phyloP scores from a whole-genome alignment of 2,797 vertebrate species.

The Falco columbarius region DNA sequence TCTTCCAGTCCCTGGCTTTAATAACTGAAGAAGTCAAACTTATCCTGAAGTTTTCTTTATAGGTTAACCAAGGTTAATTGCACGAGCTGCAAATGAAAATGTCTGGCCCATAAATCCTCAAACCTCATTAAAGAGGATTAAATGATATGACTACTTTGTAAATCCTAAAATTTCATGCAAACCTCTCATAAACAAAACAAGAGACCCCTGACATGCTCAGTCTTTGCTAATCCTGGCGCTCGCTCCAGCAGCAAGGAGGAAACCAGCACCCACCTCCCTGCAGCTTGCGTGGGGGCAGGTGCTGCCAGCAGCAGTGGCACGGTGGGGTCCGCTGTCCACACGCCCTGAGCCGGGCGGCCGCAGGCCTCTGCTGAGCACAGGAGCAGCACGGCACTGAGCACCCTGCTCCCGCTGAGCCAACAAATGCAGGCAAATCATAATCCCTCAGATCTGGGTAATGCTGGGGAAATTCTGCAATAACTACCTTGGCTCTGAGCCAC shows the following conservation, averaged over 20 bases:
- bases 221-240: not conserved
- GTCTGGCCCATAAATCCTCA: slow-evolving; percentile 36
- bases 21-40: not conserved
- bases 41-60: not conserved
- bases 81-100: not conserved
- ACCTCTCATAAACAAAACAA: not conserved
- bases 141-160: slow-evolving; percentile 43
- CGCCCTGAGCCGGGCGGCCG: not conserved
- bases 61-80: slow-evolving; percentile 58
- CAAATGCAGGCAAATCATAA: not conserved
- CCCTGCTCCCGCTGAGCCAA: not conserved
- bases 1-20: not conserved
- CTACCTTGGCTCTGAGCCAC: not conserved
- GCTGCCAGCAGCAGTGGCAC: accelerated
- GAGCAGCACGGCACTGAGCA: accelerated
- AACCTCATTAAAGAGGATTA: slow-evolving; percentile 64
- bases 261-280: accelerated
- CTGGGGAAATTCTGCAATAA: not conserved
- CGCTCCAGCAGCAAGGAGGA: not conserved
- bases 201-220: not conserved
- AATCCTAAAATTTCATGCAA: slow-evolving; percentile 32
- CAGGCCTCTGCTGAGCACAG: accelerated
- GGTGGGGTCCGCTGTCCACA: accelerated
- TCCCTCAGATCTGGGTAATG: not conserved
- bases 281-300: accelerated